Evolutionary conservation across 1,140 invertebrate genomes (phyloP).

Genomic region (Batillaria attramentaria): DNA sequence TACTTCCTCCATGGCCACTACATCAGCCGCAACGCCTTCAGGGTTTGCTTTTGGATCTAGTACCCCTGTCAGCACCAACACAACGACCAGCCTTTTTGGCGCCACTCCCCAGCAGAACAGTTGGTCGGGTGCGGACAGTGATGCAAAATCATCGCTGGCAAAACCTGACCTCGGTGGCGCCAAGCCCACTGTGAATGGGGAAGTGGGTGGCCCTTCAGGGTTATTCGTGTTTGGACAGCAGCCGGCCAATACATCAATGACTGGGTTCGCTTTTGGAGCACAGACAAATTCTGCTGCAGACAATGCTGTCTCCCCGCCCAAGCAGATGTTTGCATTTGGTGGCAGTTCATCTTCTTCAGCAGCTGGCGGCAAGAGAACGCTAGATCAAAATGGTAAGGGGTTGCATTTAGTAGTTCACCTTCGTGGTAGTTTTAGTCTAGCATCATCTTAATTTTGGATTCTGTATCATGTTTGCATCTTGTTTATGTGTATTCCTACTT

Average conservation of each 20-base stretch:
- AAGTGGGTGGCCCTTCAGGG: background rate
- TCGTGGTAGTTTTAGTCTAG: too few relatives aligned
- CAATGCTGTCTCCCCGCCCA: background rate
- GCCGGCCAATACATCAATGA: background rate
- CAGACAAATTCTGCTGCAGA: background rate
- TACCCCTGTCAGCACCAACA: background rate
- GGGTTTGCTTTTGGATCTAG: slow-evolving; percentile 29
- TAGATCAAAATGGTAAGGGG: too few relatives aligned
- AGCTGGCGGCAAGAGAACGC: background rate
- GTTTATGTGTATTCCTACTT: too few relatives aligned
- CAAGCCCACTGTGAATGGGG: slow-evolving; percentile 26
- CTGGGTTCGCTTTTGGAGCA: background rate
- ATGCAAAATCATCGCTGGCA: background rate
- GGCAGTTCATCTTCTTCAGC: background rate
- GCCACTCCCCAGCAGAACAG: slow-evolving; percentile 1
- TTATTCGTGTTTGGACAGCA: slow-evolving; percentile 16
- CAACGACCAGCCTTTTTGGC: background rate
- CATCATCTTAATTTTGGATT: too few relatives aligned
- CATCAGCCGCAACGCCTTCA: background rate
- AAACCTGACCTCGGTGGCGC: background rate
- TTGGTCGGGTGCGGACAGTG: background rate
- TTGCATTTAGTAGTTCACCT: too few relatives aligned
- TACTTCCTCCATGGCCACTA: background rate
- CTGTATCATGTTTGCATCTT: too few relatives aligned
- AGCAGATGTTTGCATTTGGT: background rate